Evolutionary conservation across 1,140 invertebrate genomes (phyloP), one percentile per base, ranked within the genome.

Genomic region (Drosophila truncata): DNA sequence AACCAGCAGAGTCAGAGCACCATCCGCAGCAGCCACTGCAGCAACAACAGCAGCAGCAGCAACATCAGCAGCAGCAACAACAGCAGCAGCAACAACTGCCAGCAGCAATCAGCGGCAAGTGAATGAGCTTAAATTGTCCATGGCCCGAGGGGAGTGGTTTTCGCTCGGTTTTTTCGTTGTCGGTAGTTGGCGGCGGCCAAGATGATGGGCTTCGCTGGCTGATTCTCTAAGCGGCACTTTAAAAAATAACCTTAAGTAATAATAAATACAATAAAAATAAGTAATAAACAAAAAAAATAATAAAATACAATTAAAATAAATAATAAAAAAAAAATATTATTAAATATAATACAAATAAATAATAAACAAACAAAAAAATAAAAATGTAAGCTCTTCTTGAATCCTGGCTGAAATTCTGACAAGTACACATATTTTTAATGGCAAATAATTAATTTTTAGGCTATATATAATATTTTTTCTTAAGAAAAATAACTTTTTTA

Each of bases 71-170:
- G 5, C 41, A 37, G 18, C 78, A 75, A 9, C 60, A 76, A 18
- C 64, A 66, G 18, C 73, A 55, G 57, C 81, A 85, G 29, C 82
- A 69, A 64, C 80, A 76, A 83, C 59, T 76, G 84, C 84, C 84
- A 81, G 67, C 84, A 88, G 84, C 84, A 88, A 90, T 88, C 84
- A 88, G 77, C 84, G 77, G 85, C 84, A 88, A 88, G 84, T 88
- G 84, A 88, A 88, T 90, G 84, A 88, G 84, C 81, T 90, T 90
- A 84, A 88, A 90, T 88, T 88, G 85, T 88, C 61, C 77, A 80
- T 83, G 64, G 58, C 64, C 44, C 41, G 62, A 54, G 50, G 49
- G 65, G 33, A 70, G 42, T 72, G 69, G 31, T 47, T 57, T 67
- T 71, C 25, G 66, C 25, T 70, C 42, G 66, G 69, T 58, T 63